Conservation (phyloP, 2,113 vertebrate species). For the Sylvietta virens region DNA sequence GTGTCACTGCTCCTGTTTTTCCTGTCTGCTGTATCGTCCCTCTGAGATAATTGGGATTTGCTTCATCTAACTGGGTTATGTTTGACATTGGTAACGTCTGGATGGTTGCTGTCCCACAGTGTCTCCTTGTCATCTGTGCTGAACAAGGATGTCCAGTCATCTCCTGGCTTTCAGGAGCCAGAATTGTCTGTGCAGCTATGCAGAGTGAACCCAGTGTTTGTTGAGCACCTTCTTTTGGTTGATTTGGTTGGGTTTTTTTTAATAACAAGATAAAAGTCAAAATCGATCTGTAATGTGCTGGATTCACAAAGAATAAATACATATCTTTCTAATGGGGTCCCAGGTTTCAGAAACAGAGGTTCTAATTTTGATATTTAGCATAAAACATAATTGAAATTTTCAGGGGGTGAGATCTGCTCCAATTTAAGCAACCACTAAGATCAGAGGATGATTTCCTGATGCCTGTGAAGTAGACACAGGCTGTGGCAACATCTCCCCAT, state of each 20-base stretch:
- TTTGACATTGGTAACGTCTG: not conserved
- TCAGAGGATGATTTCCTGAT: not conserved
- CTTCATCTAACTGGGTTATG: not conserved
- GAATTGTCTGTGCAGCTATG: not conserved
- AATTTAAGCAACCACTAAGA: not conserved
- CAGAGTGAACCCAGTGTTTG: not conserved
- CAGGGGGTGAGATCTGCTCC: accelerated
- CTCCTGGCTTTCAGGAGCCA: not conserved
- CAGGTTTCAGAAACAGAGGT: not conserved
- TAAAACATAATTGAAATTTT: not conserved
- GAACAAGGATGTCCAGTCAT: not conserved
- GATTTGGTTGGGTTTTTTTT: not conserved
- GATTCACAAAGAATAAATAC: not conserved
- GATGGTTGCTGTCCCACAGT: not conserved
- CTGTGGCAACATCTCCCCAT: not conserved
- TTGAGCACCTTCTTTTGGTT: not conserved
- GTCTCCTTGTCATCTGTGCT: not conserved
- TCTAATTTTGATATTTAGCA: not conserved
- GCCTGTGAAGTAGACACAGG: not conserved
- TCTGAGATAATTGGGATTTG: not conserved
- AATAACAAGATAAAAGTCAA: not conserved
- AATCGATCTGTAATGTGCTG: not conserved
- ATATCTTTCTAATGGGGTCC: not conserved
- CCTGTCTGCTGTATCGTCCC: not conserved
- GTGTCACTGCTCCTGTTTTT: not conserved